Percentiles rank a stretch among this genome's conserved stretches.
phyloP scores from a whole-genome alignment of 1,140 invertebrate species.

The Zaprionus capensis region DNA sequence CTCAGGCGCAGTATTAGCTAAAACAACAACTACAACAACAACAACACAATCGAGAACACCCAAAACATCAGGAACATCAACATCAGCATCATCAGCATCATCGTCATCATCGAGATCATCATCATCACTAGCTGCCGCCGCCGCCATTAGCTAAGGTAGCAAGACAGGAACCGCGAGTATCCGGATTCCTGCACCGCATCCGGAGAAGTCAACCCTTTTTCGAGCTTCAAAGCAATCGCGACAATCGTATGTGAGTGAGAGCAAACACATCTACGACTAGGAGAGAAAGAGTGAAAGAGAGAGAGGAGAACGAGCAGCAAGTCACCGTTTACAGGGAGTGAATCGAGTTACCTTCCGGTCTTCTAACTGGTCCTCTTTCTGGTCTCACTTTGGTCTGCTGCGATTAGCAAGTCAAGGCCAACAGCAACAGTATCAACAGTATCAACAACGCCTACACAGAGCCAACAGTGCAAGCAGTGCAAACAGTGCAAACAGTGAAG shows the following conservation, averaged over 20 bases:
- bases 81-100: not conserved
- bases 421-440: not conserved
- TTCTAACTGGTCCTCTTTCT: not conserved
- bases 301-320: not conserved
- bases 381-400: not conserved
- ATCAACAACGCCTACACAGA: not conserved
- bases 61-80: not conserved
- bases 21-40: constrained; percentile 7
- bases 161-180: not conserved
- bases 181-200: not conserved
- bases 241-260: constrained; percentile 54
- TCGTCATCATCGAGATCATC: constrained; percentile 1
- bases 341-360: not conserved
- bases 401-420: constrained; percentile 15
- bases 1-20: constrained; percentile 14
- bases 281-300: not conserved
- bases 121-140: not conserved
- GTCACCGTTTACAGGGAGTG: not conserved
- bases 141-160: constrained; percentile 4
- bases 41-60: not conserved
- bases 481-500: constrained; percentile 38
- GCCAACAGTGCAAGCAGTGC: not conserved
- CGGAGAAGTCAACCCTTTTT: not conserved
- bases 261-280: not conserved
- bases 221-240: constrained; percentile 43